A percentile compares a stretch with the other conserved stretches of the same genome.
phyloP scores from a whole-genome alignment of 2,888 invertebrate genomes.

The Urechis unicinctus region DNA sequence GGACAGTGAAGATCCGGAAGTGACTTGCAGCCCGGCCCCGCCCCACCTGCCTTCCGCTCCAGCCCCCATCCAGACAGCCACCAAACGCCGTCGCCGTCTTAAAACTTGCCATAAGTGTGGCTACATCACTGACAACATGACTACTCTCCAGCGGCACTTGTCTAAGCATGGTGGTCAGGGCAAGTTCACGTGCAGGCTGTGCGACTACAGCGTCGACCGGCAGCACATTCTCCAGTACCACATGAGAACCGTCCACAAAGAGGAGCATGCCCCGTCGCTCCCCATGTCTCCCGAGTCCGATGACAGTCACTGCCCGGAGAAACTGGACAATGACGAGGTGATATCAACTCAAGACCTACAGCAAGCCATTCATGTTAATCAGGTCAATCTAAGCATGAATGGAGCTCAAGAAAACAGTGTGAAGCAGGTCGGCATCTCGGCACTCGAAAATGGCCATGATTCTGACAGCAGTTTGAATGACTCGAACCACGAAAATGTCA shows the following conservation, averaged over 20 bases:
- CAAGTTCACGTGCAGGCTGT: slow-evolving; percentile 25
- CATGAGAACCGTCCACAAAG: slow-evolving; percentile 15
- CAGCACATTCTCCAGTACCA: slow-evolving; percentile 38
- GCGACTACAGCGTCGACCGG: slow-evolving; percentile 42
- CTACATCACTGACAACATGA: slow-evolving; percentile 12
- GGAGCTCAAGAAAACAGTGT: too few species aligned
- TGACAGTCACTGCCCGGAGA: too few species aligned
- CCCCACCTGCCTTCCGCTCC: background rate
- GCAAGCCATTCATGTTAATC: too few species aligned
- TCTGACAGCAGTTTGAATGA: too few species aligned
- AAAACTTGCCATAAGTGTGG: slow-evolving; percentile 11
- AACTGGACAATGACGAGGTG: too few species aligned
- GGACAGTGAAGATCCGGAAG: background rate
- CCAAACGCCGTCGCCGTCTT: background rate
- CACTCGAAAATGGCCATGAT: too few species aligned
- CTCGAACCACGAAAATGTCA: too few species aligned
- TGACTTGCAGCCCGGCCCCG: background rate
- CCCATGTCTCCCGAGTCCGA: too few species aligned
- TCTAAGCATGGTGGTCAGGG: slow-evolving; percentile 10
- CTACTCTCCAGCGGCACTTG: slow-evolving; percentile 10
- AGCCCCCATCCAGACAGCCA: background rate
- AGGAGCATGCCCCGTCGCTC: too few species aligned
- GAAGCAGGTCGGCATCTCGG: too few species aligned
- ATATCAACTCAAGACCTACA: too few species aligned
- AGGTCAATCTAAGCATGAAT: too few species aligned